These are phyloP conservation scores for Fragum fragum DNA, from an alignment of 2,888 invertebrate genomes.

Conservation along the genomic window DNA sequence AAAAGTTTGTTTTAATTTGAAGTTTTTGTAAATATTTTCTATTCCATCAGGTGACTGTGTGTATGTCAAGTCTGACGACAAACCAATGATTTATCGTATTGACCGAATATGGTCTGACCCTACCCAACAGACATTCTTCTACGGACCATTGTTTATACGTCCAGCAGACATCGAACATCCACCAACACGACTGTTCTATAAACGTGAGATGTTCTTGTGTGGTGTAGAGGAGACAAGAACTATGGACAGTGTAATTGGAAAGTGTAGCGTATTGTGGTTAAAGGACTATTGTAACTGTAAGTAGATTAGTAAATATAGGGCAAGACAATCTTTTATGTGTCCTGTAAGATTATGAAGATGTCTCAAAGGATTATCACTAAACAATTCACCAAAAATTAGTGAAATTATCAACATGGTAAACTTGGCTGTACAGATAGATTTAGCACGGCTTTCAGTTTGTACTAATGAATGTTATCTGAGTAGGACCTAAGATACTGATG, in stretches of 20 bases:
- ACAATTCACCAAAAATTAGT: too few species aligned
- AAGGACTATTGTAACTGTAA: constrained; percentile 95
- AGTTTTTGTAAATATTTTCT: neutral
- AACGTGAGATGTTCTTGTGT: constrained; percentile 96
- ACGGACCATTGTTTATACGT: constrained; percentile 96
- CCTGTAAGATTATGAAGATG: too few species aligned
- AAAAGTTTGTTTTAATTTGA: too few species aligned
- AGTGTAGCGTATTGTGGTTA: constrained; percentile 96
- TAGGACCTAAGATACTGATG: too few species aligned
- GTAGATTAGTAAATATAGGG: too few species aligned
- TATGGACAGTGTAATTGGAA: constrained; percentile 95
- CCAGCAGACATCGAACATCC: constrained; percentile 95
- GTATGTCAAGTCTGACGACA: constrained; percentile 94
- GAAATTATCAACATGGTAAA: too few species aligned
- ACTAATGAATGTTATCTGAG: too few species aligned
- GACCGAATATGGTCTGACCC: constrained; percentile 95
- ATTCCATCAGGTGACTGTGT: constrained; percentile 93
- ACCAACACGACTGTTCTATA: constrained; percentile 91
- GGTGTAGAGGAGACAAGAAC: constrained; percentile 97
- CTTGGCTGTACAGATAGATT: too few species aligned
- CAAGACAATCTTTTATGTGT: too few species aligned
- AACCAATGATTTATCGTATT: constrained; percentile 96
- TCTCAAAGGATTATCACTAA: too few species aligned
- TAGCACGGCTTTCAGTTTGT: too few species aligned
- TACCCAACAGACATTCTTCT: constrained; percentile 96